Evolutionary conservation across 2,113 vertebrate species (phyloP), one percentile per base, ranked within the genome.

Genomic region (Hyaena hyaena): DNA sequence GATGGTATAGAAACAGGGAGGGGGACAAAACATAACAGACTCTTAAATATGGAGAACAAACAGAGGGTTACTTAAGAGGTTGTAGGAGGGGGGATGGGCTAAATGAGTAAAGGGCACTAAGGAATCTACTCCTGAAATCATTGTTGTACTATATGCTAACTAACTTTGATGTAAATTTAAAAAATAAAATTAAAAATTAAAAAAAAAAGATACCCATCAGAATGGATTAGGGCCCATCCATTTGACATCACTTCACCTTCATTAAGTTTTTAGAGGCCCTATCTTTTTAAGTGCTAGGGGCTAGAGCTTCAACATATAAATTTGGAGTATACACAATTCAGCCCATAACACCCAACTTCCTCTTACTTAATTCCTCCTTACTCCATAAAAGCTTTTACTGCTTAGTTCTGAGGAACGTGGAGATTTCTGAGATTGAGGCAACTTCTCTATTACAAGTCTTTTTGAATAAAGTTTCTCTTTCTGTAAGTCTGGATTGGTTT

Each of bases 391-490:
- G 1, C 23, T 71, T 71, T 90, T 33, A 33, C 3, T 71, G 35
- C 39, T 89, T 81, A n/a, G 48, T 77, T 71, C 3, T 82, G 28
- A 89, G 58, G 39, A 1, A 90, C 10, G 45, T 86, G 10, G 43
- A 63, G 9, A 81, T 79, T 65, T 96, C 21, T 45, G 8, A 81
- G 45, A 87, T 17, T n/a, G 26, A 3, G 89, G 43, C 17, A 31
- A 21, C 4, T 10, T 69, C 48, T 63, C 45, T 39, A 33, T 65
- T 45, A 12, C 1, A 71, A 63, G 15, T 73, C 35, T 48, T 93
- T 97, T 45, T 66, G 35, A 86, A 82, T 90, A n/a, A 88, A 88
- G 26, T 73, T 91, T 88, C 11, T 84, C 12, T 24, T 83, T 73
- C 19, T 77, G 12, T 58, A 90, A 48, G 11, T 95, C 21, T 8